Base-by-base conservation (phyloP, 2,797 vertebrate genomes). In the Podargus strigoides region DNA sequence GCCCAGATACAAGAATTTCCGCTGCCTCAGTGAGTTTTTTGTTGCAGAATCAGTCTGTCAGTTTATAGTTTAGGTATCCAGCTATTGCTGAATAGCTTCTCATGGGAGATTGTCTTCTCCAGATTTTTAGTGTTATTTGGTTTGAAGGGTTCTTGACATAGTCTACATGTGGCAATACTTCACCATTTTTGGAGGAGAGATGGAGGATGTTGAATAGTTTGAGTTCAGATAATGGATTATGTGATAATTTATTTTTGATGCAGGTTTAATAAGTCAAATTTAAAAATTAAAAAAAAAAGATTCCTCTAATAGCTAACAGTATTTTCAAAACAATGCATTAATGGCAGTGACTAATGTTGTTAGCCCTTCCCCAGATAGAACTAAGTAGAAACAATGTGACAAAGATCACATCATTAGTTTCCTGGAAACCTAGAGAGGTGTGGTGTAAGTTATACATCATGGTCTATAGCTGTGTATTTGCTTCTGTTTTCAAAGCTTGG, bases 321-420 rank as follows among this genome's bases (percentile, higher is more conserved):
- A 97, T 97, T 97, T 97, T 97, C 96, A 94, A 97, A 98, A 95
- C 95, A 97, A 94, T 50, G 69, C 72, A 55, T 80, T 96, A 89
- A 81, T 97, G 98, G 42, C 98, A 98, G 91, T 98, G 97, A 98
- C 73, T 95, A 97, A 98, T 98, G 94, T 74, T 86, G 81, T 55
- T 94, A 95, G 96, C 96, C 97, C 97, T 97, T 97, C 97, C 98
- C 97, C 79, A 93, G 5, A 77, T 94, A 95, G 97, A 97, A 96
- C 72, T 88, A 83, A 96, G 84, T 96, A 92, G 96, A 96, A 96
- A 96, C 96, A 97, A 89, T 92, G 95, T 97, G 96, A 97, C 97
- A 95, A 95, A 93, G 81, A 96, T 95, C 86, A 94, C 91, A 95
- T 97, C 97, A 97, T 98, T 98, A 97, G 96, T 98, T 97, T 97